phyloP scores from a whole-genome alignment of 1,140 invertebrate genomes.

The Psilanteris sp. region DNA sequence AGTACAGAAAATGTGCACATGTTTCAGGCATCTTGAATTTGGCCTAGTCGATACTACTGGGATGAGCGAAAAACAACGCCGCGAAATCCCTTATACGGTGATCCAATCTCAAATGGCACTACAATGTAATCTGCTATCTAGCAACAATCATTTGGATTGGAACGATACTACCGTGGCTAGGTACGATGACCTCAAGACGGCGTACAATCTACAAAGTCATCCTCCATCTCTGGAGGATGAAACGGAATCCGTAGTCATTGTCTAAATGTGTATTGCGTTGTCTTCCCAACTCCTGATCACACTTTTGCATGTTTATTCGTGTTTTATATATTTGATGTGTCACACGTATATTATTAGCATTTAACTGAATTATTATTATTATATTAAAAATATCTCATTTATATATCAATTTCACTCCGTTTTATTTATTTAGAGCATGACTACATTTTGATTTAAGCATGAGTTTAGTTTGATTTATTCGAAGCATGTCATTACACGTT shows the following conservation, averaged over 20 bases:
- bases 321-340: conserved; percentile 52
- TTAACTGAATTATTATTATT: no score
- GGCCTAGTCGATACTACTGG: conserved; percentile 92
- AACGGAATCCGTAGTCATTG: conserved; percentile 80
- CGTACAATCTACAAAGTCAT: conserved; percentile 76
- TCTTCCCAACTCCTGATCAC: conserved; percentile 4
- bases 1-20: no score
- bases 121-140: conserved; percentile 71
- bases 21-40: conserved; percentile 90
- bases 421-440: conserved; percentile 73
- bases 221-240: conserved; percentile 78
- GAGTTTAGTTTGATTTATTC: conserved; percentile 71
- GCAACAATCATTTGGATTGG: conserved; percentile 74
- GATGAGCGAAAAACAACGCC: conserved; percentile 92
- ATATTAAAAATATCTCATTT: no score
- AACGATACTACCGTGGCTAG: conserved; percentile 73
- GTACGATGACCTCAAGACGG: conserved; percentile 80
- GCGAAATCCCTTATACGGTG: conserved; percentile 95
- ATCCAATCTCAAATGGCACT: conserved; percentile 82
- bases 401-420: conserved; percentile 44
- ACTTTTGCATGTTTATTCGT: conserved; percentile 67
- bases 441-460: conserved; percentile 67
- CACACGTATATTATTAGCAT: conserved; percentile 27
- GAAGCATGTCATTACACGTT: conserved; percentile 75
- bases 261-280: conserved; percentile 67